Evolutionary conservation across 2,797 vertebrate genomes (phyloP), one percentile per base, ranked within the genome.

Genomic region (Microctenopoma steveboyesi): DNA sequence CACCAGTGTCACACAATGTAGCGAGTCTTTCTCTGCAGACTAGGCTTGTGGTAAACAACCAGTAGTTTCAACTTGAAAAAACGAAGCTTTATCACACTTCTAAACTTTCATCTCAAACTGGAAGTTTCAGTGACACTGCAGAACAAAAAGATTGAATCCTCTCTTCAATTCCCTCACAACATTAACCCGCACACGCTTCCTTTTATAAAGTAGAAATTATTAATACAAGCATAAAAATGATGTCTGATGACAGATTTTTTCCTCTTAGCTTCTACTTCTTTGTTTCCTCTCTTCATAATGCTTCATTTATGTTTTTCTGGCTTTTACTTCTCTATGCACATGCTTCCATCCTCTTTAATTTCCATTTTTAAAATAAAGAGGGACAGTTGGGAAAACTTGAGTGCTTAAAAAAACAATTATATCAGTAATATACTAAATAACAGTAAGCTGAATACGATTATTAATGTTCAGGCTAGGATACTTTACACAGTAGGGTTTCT

Each of bases 1-100:
- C 49, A 83, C 18, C 63, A 48, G 37, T 48, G 61, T 61, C 47
- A 43, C 39, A 63, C 37, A 39, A 2, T 39, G 37, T 11, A 62
- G 61, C 49, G 71, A 60, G 43, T 64, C 69, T 64, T 71, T 49
- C 48, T 76, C 35, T 63, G 49, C 77, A 84, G 69, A 49, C 58
- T 45, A 42, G 59, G 78, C 65, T 78, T 82, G 84, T 82, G 75
- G 82, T 80, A 69, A 84, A 77, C 72, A 78, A 82, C 71, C 57
- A 64, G 63, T 47, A 65, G 62, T 66, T 75, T 77, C 14, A 16
- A 69, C 45, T 45, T 42, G 10, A 60, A 55, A 73, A 74, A 72
- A 49, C 37, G 39, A 3, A 62, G 35, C 18, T 60, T 59, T 55
- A 76, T 76, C 63, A 54, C 30, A 50, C 15, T 11, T 43, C 72